Conservation (phyloP, 2,797 vertebrate genomes). For the Dendrocincla tyrannina region DNA sequence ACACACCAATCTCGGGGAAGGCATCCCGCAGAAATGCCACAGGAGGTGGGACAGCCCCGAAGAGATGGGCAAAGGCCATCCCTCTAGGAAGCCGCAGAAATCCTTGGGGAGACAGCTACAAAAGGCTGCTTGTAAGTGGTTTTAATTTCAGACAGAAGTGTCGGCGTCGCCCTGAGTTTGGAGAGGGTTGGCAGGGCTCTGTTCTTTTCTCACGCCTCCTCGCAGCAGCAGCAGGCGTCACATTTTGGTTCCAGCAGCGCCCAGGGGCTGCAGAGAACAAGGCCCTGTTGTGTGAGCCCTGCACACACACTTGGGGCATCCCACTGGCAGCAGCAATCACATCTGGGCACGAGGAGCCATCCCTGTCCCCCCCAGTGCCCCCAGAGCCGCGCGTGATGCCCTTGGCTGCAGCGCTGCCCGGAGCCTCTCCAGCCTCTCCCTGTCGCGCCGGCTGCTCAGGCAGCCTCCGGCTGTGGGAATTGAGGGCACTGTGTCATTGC, state of each 20-base stretch:
- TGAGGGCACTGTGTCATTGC: not conserved
- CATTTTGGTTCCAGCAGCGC: not conserved
- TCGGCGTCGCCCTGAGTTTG: not conserved
- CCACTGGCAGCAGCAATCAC: not conserved
- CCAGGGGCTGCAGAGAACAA: not conserved
- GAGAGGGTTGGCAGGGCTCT: not conserved
- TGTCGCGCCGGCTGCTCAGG: not conserved
- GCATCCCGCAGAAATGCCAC: not conserved
- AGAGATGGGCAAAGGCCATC: not conserved
- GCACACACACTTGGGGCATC: no score
- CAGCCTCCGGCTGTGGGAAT: fast-evolving
- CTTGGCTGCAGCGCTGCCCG: fast-evolving
- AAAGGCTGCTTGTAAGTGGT: not conserved
- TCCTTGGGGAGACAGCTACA: not conserved
- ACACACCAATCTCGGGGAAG: fast-evolving
- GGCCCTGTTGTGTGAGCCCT: not conserved
- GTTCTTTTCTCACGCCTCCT: not conserved
- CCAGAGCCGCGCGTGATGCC: not conserved
- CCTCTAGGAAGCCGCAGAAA: not conserved
- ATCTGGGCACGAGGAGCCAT: not conserved
- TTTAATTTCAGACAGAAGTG: not conserved
- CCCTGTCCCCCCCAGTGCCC: not conserved
- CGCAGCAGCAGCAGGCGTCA: fast-evolving
- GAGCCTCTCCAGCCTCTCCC: not conserved
- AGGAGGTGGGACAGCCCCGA: not conserved